Evolutionary conservation across 2,888 invertebrate species (phyloP), one percentile per base, ranked within the genome.

Genomic region (Drosophila niveifrons): DNA sequence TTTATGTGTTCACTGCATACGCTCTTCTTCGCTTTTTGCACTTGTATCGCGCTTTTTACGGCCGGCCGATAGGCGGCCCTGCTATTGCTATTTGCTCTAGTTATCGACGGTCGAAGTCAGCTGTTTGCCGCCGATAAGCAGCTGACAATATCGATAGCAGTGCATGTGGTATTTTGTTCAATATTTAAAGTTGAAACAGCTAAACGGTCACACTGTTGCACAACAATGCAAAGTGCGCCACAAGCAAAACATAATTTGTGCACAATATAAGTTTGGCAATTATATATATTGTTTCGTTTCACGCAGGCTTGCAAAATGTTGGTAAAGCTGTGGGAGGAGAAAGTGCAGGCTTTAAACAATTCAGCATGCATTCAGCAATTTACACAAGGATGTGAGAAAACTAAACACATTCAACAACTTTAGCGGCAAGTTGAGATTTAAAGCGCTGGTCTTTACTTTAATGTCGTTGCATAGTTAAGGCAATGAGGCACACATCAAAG

Each of bases 401-500:
- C 39, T 82, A 0, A 34, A 61, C 0, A 56, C 18, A 13, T 66
- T 82, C 6, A 18, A 52, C 2, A 82, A 64, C n/a, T 76, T 51
- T 9, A 80, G 88, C 17, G 82, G 82, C 81, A 62, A 72, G 84
- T 66, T n/a, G 4, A n/a, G 11, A 7, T 39, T 39, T 13, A n/a
- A 13, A 36, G n/a, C n/a, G 1, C 3, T 31, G 31, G 10, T 31
- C 36, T 11, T 11, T n/a, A n/a, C 1, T 36, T 1, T 36, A 36
- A n/a, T n/a, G 6, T 3, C n/a, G 11, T 11, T n/a, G 4, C n/a
- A 9, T 3, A 36, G 4, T 7, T 10, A 43, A 87, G 81, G 82
- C 9, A 82, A 82, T n/a, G 86, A 82, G 4, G 3, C 41, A 0
- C 10, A 41, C 4, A 73, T 82, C 0, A 23, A 17, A 1, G 4